A percentile compares a stretch with the other conserved stretches of the same genome.
phyloP scores from a whole-genome alignment of 2,888 invertebrate genomes.

The Agonopterix arenella region DNA sequence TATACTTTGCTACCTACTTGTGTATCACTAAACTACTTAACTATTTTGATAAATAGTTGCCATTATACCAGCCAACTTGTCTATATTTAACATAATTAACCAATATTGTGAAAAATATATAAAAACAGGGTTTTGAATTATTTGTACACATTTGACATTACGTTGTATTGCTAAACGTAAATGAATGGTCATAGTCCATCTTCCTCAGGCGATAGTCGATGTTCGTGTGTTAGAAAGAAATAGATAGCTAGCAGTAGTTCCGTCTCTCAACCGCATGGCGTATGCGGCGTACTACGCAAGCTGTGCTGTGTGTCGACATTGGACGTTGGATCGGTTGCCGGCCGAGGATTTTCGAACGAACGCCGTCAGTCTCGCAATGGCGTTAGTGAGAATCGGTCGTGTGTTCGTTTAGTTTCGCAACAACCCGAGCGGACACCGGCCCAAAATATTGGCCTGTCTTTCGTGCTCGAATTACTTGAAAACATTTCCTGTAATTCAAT shows the following conservation, averaged over 20 bases:
- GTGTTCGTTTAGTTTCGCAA: slow-evolving; percentile 67
- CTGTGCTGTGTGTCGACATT: slow-evolving; percentile 76
- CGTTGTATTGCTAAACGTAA: slow-evolving; percentile 65
- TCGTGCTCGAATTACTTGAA: slow-evolving; percentile 68
- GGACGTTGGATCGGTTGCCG: slow-evolving; percentile 73
- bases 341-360: slow-evolving; percentile 59
- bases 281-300: slow-evolving; percentile 73
- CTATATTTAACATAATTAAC: background rate
- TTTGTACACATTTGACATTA: slow-evolving; percentile 38
- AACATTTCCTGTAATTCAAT: slow-evolving; percentile 62
- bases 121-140: slow-evolving; percentile 30
- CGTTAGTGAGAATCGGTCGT: slow-evolving; percentile 64
- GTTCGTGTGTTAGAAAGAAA: slow-evolving; percentile 43
- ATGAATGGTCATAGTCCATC: slow-evolving; percentile 63
- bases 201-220: slow-evolving; percentile 23
- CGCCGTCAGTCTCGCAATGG: slow-evolving; percentile 72
- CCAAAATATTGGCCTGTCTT: slow-evolving; percentile 77
- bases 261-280: slow-evolving; percentile 51
- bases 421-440: slow-evolving; percentile 77
- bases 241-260: slow-evolving; percentile 19
- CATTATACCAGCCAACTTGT: too few relatives aligned
- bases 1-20: too few relatives aligned
- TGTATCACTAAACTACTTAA: too few relatives aligned
- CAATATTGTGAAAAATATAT: slow-evolving; percentile 42
- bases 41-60: too few relatives aligned